Evolutionary conservation across 2,113 vertebrate species (phyloP).

Genomic region (Bambusicola thoracicus): DNA sequence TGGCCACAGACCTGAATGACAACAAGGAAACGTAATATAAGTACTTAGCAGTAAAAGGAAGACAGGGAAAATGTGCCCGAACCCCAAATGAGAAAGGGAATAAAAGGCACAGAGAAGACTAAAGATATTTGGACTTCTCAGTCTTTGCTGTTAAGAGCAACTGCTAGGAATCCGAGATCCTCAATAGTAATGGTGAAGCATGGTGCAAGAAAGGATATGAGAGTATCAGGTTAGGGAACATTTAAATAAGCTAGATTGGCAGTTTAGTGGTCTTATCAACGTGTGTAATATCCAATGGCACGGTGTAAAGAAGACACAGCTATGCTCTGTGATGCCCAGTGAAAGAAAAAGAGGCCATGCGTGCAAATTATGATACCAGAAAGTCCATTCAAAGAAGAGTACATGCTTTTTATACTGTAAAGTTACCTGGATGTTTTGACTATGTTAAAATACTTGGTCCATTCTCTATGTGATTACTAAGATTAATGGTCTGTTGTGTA

Average conservation of each 20-base stretch:
- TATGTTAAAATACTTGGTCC: constrained; percentile 17
- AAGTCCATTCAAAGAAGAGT: not conserved
- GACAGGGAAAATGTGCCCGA: not conserved
- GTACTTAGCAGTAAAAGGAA: not conserved
- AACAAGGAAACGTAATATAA: not conserved
- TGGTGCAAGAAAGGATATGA: not conserved
- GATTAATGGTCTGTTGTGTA: constrained; percentile 49
- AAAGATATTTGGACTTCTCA: not conserved
- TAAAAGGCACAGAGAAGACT: not conserved
- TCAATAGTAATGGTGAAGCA: not conserved
- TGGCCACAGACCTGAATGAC: not conserved
- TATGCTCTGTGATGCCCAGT: not conserved
- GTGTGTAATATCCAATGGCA: not conserved
- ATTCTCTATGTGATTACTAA: not conserved
- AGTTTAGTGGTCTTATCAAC: not conserved
- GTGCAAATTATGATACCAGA: not conserved
- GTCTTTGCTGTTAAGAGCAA: not conserved
- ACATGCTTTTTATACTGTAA: not conserved
- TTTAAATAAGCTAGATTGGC: not conserved
- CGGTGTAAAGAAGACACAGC: not conserved
- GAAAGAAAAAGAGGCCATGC: not conserved
- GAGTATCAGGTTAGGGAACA: not conserved
- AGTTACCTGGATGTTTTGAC: not conserved
- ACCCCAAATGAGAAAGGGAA: not conserved
- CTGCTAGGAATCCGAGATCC: not conserved